Conservation (phyloP, 2,888 invertebrate genomes). For the Hemistola chrysoprasaria region DNA sequence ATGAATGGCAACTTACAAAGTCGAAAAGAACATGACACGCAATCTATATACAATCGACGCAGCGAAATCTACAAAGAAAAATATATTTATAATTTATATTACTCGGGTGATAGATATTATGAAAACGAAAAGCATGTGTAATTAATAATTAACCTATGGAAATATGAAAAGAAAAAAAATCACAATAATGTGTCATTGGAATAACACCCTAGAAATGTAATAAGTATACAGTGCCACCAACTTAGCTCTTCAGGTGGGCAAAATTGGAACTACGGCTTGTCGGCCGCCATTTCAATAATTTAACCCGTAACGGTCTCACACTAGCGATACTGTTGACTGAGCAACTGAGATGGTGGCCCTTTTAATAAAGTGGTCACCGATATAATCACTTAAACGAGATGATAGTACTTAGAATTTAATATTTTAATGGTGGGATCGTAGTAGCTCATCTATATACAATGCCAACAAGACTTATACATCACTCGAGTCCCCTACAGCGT, state of each 20-base stretch:
- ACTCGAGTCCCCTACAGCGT: slow-evolving; percentile 72
- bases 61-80: slow-evolving; percentile 60
- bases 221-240: no score
- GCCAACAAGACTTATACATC: slow-evolving; percentile 76
- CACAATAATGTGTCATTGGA: slow-evolving; percentile 73
- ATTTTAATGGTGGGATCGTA: slow-evolving; percentile 81
- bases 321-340: no score
- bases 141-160: slow-evolving; percentile 66
- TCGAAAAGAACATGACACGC: slow-evolving; percentile 40
- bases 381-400: slow-evolving; percentile 69
- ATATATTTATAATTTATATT: slow-evolving; percentile 55
- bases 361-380: slow-evolving; percentile 64
- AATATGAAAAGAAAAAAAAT: slow-evolving; percentile 69
- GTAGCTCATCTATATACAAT: slow-evolving; percentile 80
- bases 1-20: slow-evolving; percentile 49
- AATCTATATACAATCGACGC: slow-evolving; percentile 51
- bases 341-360: no score
- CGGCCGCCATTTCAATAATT: no score
- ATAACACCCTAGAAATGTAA: slow-evolving; percentile 64
- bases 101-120: slow-evolving; percentile 51
- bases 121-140: slow-evolving; percentile 58
- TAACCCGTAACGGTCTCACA: no score
- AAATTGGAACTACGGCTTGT: no score
- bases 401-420: slow-evolving; percentile 79
- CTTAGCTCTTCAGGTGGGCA: no score